A percentile compares a stretch with the other conserved stretches of the same genome.
Evolutionary conservation across 2,797 vertebrate species (phyloP).

Genomic region (Discoglossus pictus): DNA sequence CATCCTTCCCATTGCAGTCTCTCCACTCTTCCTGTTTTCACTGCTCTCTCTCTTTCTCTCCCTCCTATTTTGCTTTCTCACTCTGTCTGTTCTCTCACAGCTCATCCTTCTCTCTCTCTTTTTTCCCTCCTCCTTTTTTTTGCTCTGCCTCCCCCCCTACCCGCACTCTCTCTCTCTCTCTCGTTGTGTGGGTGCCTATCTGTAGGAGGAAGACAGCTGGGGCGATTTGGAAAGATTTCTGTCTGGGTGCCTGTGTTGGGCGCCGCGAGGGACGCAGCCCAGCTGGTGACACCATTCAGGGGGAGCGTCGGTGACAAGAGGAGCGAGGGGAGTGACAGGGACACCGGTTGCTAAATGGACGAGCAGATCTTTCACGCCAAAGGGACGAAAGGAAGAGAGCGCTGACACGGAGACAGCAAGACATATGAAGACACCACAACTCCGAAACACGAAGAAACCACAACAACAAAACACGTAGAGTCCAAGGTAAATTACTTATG

Average conservation of each 20-base stretch:
- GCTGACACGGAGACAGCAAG: constrained; percentile 29
- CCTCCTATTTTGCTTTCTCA: too few relatives aligned
- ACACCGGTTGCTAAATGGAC: constrained; percentile 51
- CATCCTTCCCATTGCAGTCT: too few relatives aligned
- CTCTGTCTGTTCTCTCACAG: too few relatives aligned
- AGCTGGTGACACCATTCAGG: constrained; percentile 47
- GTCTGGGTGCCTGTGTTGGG: constrained; percentile 51
- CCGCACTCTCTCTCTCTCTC: constrained; percentile 20
- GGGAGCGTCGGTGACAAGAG: constrained; percentile 42
- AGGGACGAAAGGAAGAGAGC: constrained; percentile 31
- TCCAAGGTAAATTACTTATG: too few relatives aligned
- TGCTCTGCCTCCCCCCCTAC: constrained; percentile 14
- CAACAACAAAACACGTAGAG: too few relatives aligned
- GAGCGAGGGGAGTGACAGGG: constrained; percentile 50
- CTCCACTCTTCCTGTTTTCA: too few relatives aligned
- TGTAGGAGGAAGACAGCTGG: constrained; percentile 50
- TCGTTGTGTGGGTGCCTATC: constrained; percentile 51
- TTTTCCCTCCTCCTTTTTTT: too few relatives aligned
- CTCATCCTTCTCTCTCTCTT: too few relatives aligned
- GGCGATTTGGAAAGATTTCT: constrained; percentile 51
- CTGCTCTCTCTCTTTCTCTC: too few relatives aligned
- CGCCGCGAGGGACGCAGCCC: constrained; percentile 48
- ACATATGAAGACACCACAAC: too few relatives aligned
- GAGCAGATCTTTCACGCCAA: constrained; percentile 43
- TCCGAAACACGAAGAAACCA: too few relatives aligned